Evolutionary conservation across 2,888 invertebrate genomes (phyloP), one percentile per base, ranked within the genome.

Genomic region (Caenorhabditis imperialis): DNA sequence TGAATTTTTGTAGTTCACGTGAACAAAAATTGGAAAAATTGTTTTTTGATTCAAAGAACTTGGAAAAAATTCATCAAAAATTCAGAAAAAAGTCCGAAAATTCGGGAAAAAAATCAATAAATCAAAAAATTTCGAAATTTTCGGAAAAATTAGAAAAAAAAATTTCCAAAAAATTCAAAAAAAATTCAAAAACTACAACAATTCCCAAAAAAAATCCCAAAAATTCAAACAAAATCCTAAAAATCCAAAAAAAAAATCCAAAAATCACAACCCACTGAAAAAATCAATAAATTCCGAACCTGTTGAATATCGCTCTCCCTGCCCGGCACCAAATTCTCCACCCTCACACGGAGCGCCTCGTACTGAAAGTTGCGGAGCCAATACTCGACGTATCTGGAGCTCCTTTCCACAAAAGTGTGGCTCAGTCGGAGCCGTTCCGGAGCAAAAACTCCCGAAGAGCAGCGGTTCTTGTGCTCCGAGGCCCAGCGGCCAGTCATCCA

Each of bases 401-500:
- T 65, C 14, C 27, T 50, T n/a, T 33, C 50, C 0, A 33, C 44
- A n/a, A 65, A 65, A 10, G 55, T 50, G 1, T 35, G 54, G 18
- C 23, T 35, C 30, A 57, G 33, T 37, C 57, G 18, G 16, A 65
- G 20, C 16, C 50, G 48, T 37, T 57, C 57, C 14, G 50, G 35
- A 4, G 23, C 14, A 22, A 48, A 65, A n/a, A 7, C 16, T 33
- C 65, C 65, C 18, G 50, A 10, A 3, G 42, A 40, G 10, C 55
- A 54, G 12, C 16, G 27, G 12, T 30, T 23, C 12, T 42, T 30
- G n/a, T 42, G 16, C 3, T 65, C 65, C 33, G 40, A 50, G 14
- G 55, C 48, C 65, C 65, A 65, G 22, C 48, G 50, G 22, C 65
- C 65, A 6, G 22, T 50, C 6, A 65, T 50, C 50, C 33, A 65